Evolutionary conservation across 2,113 vertebrate genomes (phyloP), one percentile per base, ranked within the genome.

Genomic region (Cololabis saira): DNA sequence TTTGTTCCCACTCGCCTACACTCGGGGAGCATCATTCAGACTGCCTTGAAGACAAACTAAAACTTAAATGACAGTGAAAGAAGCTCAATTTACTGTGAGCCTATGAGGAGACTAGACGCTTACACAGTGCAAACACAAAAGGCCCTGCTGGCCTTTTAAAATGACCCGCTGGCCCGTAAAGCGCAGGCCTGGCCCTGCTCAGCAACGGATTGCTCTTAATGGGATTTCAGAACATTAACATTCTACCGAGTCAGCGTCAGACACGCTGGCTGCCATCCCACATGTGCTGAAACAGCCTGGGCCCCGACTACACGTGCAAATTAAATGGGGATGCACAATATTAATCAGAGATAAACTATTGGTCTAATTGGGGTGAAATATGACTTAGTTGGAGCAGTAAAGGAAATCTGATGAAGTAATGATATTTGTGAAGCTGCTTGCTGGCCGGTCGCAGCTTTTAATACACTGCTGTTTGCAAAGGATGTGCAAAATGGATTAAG

Each of bases 161-260:
- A 63, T 54, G 56, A 76, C 80, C 80, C n/a, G 49, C 71, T 74
- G 77, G 76, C 85, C 70, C 13, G 3, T 61, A 71, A 76, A 75
- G 57, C 58, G 53, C 60, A 27, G 55, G 55, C 66, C 30, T 15
- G 66, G 68, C 67, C 54, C 43, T 11, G 68, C 74, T 81, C 80
- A 9, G 70, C 64, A 50, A 59, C 40, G 18, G 64, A 76, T 73
- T 49, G 78, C 74, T 74, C 71, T 85, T 87, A 84, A 89, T 84
- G 85, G 67, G 76, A 82, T 89, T 88, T 84, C 70, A 77, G 72
- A 78, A 86, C 80, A 81, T 83, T 72, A 84, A 69, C 76, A 74
- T 84, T 88, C 74, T 64, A 48, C 82, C 19, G 84, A 89, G 76
- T 88, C 87, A 85, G 85, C 89, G 73, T 72, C 49, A 53, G 54